phyloP scores from a whole-genome alignment of 2,113 vertebrate genomes.

The Heteronetta atricapilla region DNA sequence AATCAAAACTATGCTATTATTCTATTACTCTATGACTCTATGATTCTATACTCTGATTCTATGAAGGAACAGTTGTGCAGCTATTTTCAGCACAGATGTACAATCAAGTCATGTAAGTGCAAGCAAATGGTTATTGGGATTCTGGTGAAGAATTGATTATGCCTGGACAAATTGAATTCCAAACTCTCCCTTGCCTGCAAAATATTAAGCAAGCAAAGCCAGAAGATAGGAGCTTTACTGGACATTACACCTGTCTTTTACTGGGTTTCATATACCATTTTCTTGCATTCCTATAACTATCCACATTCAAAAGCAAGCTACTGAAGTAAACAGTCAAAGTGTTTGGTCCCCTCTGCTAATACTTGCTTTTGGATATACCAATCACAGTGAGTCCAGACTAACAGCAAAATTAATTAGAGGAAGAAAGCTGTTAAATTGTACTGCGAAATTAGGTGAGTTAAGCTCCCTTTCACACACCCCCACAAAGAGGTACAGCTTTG shows the following conservation, averaged over 20 bases:
- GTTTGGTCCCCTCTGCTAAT: constrained; percentile 18
- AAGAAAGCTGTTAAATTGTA: constrained; percentile 43
- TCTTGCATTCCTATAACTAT: neutral
- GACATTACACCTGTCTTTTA: neutral
- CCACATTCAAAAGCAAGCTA: neutral
- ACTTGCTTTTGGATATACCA: constrained; percentile 21
- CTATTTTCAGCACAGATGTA: neutral
- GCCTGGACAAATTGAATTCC: neutral
- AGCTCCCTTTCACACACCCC: neutral
- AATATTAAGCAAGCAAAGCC: neutral
- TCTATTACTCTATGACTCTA: too few relatives aligned
- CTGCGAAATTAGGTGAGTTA: constrained; percentile 40
- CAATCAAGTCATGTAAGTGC: neutral
- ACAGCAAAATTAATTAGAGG: constrained; percentile 52
- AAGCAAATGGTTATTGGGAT: neutral
- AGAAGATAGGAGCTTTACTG: neutral
- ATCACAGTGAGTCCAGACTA: constrained; percentile 3
- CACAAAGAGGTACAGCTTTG: neutral
- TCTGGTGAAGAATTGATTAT: neutral
- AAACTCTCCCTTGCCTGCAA: neutral
- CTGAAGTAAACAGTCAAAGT: neutral
- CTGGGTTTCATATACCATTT: neutral
- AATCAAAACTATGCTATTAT: too few relatives aligned
- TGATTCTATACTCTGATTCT: too few relatives aligned
- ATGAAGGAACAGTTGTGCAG: neutral